These are phyloP conservation scores for Somateria mollissima DNA, from an alignment of 2,797 vertebrate genomes.

Conservation along the genomic window DNA sequence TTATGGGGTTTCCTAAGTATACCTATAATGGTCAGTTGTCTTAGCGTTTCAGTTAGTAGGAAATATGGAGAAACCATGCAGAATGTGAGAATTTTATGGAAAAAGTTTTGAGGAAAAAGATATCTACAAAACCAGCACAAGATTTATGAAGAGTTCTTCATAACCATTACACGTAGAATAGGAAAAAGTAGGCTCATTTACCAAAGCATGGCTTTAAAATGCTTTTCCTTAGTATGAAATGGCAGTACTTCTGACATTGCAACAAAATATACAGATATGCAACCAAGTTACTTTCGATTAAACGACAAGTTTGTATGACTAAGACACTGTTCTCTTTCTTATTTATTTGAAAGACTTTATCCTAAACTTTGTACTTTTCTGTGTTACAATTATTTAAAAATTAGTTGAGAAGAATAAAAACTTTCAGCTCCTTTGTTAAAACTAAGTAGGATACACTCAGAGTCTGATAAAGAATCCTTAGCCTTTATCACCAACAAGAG, in stretches of 20 bases:
- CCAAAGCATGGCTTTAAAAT: neutral
- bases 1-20: neutral
- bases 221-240: neutral
- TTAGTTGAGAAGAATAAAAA: neutral
- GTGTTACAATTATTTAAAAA: neutral
- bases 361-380: neutral
- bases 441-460: neutral
- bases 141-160: constrained; percentile 20
- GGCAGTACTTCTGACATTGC: neutral
- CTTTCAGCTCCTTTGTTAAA: neutral
- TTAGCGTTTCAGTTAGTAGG: neutral
- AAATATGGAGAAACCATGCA: constrained; percentile 13
- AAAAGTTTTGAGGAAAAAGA: neutral
- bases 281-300: neutral
- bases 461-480: neutral
- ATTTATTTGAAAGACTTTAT: neutral
- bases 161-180: neutral
- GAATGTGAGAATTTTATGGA: constrained; percentile 13
- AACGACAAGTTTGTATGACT: neutral
- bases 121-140: neutral
- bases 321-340: neutral
- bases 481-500: neutral
- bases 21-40: neutral
- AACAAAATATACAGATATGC: neutral
- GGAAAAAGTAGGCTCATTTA: neutral